phyloP scores from a whole-genome alignment of 2,797 vertebrate genomes.

The Poeciliopsis paucimaculata region DNA sequence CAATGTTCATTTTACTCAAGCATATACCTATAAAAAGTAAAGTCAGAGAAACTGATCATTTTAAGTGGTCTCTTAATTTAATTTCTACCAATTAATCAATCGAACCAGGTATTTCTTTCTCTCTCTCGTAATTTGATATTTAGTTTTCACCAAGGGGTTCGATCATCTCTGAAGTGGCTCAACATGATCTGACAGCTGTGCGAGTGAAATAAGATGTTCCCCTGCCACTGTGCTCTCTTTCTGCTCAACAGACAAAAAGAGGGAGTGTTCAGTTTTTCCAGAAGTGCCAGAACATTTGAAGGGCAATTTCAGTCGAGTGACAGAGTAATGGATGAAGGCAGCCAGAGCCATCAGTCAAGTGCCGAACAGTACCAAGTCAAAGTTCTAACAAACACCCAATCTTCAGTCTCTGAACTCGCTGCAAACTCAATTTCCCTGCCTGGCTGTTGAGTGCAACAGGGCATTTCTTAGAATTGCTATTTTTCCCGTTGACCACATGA shows the following conservation, averaged over 20 bases:
- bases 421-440: conserved; percentile 51
- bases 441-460: conserved; percentile 41
- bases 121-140: conserved; percentile 4
- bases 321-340: conserved; percentile 74
- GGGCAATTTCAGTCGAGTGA: conserved; percentile 75
- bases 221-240: conserved; percentile 44
- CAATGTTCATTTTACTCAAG: too few relatives aligned
- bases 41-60: too few relatives aligned
- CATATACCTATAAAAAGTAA: too few relatives aligned
- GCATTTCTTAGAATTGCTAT: conserved; percentile 46
- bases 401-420: conserved; percentile 37
- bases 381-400: conserved; percentile 63
- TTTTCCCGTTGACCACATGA: background rate
- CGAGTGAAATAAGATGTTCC: conserved; percentile 51
- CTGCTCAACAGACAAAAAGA: conserved; percentile 44
- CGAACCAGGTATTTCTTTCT: background rate
- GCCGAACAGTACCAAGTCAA: conserved; percentile 64
- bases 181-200: conserved; percentile 36
- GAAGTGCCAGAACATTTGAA: conserved; percentile 71
- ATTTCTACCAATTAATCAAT: background rate
- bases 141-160: conserved; percentile 20
- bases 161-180: conserved; percentile 32
- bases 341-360: conserved; percentile 76
- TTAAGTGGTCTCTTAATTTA: too few relatives aligned
- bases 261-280: conserved; percentile 57